phyloP scores from a whole-genome alignment of 2,888 invertebrate species.

The Rotaria socialis region DNA sequence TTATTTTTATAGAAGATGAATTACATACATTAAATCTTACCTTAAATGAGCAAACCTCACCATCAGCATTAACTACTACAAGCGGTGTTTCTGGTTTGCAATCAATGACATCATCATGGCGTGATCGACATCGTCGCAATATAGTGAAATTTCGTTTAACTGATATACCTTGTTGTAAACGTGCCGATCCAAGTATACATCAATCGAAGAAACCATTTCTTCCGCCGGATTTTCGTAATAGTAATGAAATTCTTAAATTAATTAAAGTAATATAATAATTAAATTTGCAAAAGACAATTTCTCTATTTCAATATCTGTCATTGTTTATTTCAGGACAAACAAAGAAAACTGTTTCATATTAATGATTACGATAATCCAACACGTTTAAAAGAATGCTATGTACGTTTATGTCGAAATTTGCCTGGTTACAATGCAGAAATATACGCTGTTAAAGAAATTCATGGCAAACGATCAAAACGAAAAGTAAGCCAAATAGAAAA shows the following conservation, averaged over 20 bases:
- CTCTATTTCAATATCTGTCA: conserved; percentile 26
- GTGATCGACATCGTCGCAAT: conserved; percentile 5
- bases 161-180: conserved; percentile 32
- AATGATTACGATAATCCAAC: conserved; percentile 49
- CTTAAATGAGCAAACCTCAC: background rate
- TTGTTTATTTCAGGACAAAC: background rate
- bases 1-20: background rate
- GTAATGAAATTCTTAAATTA: conserved; percentile 64
- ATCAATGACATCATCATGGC: conserved; percentile 15
- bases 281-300: background rate
- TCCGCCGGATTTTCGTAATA: conserved; percentile 64
- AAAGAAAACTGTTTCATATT: conserved; percentile 31
- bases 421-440: conserved; percentile 66
- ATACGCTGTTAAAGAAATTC: conserved; percentile 65
- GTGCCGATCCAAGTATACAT: conserved; percentile 51
- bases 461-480: conserved; percentile 31
- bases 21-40: conserved; percentile 9
- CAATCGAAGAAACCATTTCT: conserved; percentile 56
- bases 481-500: background rate
- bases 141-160: conserved; percentile 31
- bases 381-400: conserved; percentile 66
- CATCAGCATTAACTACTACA: background rate
- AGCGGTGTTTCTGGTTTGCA: background rate
- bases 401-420: conserved; percentile 66
- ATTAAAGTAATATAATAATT: conserved; percentile 62